These are phyloP conservation scores for Notarius lentiginosus DNA, from an alignment of 2,113 vertebrate genomes.

Conservation along the genomic window DNA sequence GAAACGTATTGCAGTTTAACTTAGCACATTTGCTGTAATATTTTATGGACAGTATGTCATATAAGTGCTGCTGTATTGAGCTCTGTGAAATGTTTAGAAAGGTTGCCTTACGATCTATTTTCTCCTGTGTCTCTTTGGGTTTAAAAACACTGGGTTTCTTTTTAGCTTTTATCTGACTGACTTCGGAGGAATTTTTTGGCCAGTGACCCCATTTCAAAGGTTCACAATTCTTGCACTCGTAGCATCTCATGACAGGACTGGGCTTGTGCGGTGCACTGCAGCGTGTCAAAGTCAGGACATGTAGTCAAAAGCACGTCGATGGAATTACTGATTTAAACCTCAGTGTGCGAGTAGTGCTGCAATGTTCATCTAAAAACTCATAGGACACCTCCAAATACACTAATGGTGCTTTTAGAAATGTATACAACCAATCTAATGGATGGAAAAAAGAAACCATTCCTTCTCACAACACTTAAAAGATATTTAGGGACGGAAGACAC, in stretches of 20 bases:
- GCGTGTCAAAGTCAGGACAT: background rate
- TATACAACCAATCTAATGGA: background rate
- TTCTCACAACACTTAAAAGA: too few relatives aligned
- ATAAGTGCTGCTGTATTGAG: background rate
- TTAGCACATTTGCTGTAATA: background rate
- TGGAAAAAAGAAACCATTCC: background rate
- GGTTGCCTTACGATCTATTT: background rate
- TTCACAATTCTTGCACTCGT: background rate
- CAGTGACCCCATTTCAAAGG: background rate
- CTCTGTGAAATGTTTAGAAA: background rate
- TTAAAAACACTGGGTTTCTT: background rate
- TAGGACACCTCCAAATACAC: background rate
- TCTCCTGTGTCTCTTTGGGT: background rate
- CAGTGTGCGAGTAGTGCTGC: too few relatives aligned
- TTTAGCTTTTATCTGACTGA: background rate
- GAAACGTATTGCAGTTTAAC: background rate
- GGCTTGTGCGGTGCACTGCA: background rate
- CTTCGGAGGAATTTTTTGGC: background rate
- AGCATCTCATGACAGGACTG: background rate
- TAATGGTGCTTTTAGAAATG: background rate
- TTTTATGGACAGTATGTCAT: background rate
- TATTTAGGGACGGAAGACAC: too few relatives aligned
- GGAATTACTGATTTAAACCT: too few relatives aligned
- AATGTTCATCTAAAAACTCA: too few relatives aligned
- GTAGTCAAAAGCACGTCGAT: background rate